These are phyloP conservation scores for Ylistrum balloti DNA, from an alignment of 1,140 invertebrate species.

Conservation along the genomic window DNA sequence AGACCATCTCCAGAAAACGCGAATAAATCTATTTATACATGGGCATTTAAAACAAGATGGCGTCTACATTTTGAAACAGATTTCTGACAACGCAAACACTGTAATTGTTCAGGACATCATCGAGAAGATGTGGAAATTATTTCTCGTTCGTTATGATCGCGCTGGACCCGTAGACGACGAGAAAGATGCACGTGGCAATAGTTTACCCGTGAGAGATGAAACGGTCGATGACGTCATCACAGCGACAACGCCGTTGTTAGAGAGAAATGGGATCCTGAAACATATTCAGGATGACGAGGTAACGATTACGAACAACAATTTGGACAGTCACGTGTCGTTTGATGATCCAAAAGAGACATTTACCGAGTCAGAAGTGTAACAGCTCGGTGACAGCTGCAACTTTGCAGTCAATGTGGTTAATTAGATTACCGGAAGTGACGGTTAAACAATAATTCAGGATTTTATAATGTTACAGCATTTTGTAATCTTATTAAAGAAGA, in stretches of 20 bases:
- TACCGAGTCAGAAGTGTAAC: neutral
- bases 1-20: conserved; percentile 55
- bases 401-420: too few relatives aligned
- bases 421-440: too few relatives aligned
- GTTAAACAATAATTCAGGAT: too few relatives aligned
- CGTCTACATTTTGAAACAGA: conserved; percentile 70
- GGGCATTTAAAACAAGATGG: conserved; percentile 72
- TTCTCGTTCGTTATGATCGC: conserved; percentile 27
- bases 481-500: too few relatives aligned
- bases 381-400: too few relatives aligned
- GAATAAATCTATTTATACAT: conserved; percentile 60
- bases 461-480: too few relatives aligned
- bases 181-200: neutral
- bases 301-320: neutral
- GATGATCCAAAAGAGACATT: neutral
- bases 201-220: neutral
- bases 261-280: conserved; percentile 1
- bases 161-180: neutral
- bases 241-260: neutral
- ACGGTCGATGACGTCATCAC: neutral
- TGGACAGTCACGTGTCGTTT: neutral
- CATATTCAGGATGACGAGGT: neutral
- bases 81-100: conserved; percentile 78
- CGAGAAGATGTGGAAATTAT: conserved; percentile 74
- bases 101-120: conserved; percentile 77